phyloP scores from a whole-genome alignment of 2,888 invertebrate genomes.

The Callimorpha dominula region DNA sequence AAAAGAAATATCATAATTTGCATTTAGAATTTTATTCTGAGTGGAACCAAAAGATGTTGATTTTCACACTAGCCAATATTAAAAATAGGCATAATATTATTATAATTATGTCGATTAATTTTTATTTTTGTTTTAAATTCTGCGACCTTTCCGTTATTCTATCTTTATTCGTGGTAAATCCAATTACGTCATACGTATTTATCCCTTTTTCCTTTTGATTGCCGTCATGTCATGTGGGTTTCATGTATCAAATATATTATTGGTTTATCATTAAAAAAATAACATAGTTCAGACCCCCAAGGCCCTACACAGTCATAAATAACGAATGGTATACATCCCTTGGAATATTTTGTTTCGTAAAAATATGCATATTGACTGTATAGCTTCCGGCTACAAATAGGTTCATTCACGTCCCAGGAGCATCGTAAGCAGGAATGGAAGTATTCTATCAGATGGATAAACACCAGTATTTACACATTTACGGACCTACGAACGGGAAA shows the following conservation, averaged over 20 bases:
- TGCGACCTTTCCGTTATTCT: no score
- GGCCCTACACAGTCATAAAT: not conserved
- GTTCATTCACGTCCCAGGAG: constrained; percentile 12
- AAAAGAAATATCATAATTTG: no score
- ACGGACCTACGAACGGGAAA: not conserved
- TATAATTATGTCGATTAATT: no score
- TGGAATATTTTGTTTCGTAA: constrained; percentile 5
- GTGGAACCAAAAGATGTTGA: no score
- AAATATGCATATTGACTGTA: constrained; percentile 18
- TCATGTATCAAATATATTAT: not conserved
- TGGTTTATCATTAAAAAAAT: not conserved
- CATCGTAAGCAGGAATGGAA: constrained; percentile 10
- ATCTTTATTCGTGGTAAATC: no score
- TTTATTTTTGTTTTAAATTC: no score
- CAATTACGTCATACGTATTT: no score
- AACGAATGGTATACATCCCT: not conserved
- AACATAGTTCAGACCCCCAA: not conserved
- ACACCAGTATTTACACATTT: constrained; percentile 7
- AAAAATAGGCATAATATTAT: no score
- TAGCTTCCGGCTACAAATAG: constrained; percentile 15
- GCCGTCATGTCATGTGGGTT: not conserved
- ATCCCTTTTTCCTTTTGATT: no score
- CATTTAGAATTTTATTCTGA: no score
- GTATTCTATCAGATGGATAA: constrained; percentile 15
- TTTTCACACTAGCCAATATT: no score